These are phyloP conservation scores for Haliclona indistincta DNA, from an alignment of 37 sponge, comb jelly and placozoan species.

Conservation along the genomic window DNA sequence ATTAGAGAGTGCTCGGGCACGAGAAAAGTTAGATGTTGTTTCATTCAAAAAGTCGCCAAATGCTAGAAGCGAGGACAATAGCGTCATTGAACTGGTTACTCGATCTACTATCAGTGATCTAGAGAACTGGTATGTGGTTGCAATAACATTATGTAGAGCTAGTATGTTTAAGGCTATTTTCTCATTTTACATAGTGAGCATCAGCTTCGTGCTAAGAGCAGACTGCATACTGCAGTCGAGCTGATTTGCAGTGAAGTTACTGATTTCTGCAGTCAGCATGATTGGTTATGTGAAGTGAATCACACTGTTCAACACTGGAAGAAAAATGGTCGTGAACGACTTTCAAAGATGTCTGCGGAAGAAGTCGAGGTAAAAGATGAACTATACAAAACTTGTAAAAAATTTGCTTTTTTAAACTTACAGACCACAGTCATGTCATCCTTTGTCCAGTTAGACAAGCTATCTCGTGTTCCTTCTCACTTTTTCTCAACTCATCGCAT, in stretches of 20 bases:
- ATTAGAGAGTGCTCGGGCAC: no score
- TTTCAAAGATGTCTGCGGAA: conserved; percentile 26
- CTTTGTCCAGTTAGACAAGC: conserved; percentile 4
- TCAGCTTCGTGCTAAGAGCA: not conserved
- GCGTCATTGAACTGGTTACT: no score
- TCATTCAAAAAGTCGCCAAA: no score
- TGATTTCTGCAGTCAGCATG: conserved; percentile 7
- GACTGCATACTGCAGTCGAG: not conserved
- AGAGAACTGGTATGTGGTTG: no score
- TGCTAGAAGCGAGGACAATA: no score
- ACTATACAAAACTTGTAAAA: not conserved
- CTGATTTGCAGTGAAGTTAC: not conserved
- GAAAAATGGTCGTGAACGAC: no score
- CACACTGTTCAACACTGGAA: conserved; percentile 10
- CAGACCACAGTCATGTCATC: conserved; percentile 10
- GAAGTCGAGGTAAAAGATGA: conserved; percentile 36
- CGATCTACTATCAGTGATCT: no score
- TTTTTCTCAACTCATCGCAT: conserved; percentile 25
- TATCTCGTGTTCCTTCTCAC: conserved; percentile 21
- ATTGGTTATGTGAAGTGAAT: conserved; percentile 37
- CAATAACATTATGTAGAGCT: no score
- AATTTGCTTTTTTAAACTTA: not conserved
- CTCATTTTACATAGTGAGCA: no score
- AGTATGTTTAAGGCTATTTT: no score
- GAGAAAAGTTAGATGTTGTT: no score